These are phyloP conservation scores for Therioaphis trifolii DNA, from an alignment of 2,888 invertebrate species.

Conservation along the genomic window DNA sequence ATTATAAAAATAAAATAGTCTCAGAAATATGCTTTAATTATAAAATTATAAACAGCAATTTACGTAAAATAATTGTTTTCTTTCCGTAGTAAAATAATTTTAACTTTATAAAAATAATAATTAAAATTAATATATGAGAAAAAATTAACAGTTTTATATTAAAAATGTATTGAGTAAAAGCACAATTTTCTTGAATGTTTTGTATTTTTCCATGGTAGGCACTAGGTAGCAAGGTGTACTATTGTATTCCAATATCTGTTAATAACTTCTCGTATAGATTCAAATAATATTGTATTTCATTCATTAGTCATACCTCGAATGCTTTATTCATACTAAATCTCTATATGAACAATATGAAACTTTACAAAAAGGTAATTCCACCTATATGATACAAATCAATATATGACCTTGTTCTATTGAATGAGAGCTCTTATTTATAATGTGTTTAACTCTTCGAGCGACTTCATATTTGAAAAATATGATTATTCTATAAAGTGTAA, in stretches of 20 bases:
- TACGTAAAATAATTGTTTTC: too few species aligned
- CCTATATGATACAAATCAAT: not conserved
- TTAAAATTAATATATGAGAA: not conserved
- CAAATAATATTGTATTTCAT: slow-evolving; percentile 13
- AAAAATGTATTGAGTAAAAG: not conserved
- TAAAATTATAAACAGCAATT: too few species aligned
- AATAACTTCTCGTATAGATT: not conserved
- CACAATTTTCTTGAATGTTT: not conserved
- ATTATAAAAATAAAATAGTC: not conserved
- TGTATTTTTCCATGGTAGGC: slow-evolving; percentile 12
- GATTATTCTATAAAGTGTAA: not conserved
- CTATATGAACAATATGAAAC: slow-evolving; percentile 30
- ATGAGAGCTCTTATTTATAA: not conserved
- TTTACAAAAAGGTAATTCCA: not conserved
- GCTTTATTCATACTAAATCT: slow-evolving; percentile 21
- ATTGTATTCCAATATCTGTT: slow-evolving; percentile 14
- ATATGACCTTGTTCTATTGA: slow-evolving; percentile 40
- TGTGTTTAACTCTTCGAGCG: not conserved
- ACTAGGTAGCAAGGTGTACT: too few species aligned
- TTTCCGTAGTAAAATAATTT: not conserved
- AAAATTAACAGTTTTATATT: not conserved
- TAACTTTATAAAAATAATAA: not conserved
- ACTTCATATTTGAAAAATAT: not conserved
- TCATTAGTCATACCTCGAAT: slow-evolving; percentile 23
- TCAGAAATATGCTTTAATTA: too few species aligned